Evolutionary conservation across 2,797 vertebrate species (phyloP).

Genomic region (Brachymystax lenok): DNA sequence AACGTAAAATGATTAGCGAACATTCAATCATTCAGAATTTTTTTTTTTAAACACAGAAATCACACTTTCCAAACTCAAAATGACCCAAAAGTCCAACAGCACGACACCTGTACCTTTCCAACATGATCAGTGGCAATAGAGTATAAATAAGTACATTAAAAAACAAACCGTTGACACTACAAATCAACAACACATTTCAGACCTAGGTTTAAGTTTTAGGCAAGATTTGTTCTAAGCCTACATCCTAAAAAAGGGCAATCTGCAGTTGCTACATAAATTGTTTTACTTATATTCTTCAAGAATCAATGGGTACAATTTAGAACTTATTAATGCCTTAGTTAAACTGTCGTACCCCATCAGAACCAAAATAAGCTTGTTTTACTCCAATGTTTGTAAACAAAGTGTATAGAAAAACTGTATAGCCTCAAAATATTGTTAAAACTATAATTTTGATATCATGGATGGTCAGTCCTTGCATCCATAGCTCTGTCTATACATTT

Average conservation of each 20-base stretch:
- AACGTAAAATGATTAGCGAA: slow-evolving; percentile 46
- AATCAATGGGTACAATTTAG: too few species aligned
- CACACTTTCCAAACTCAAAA: slow-evolving; percentile 25
- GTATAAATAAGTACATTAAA: slow-evolving; percentile 62
- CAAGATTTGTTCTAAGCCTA: slow-evolving; percentile 21
- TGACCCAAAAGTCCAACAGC: slow-evolving; percentile 26
- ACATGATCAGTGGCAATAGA: slow-evolving; percentile 22
- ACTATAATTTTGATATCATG: too few species aligned
- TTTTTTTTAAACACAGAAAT: slow-evolving; percentile 5
- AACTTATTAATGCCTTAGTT: too few species aligned
- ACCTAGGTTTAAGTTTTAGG: slow-evolving; percentile 19
- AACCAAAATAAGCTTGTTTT: too few species aligned
- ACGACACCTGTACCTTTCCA: slow-evolving; percentile 20
- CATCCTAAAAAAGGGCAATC: background rate
- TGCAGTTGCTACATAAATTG: too few species aligned
- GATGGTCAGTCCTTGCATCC: too few species aligned
- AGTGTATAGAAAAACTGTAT: too few species aligned
- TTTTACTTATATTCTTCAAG: background rate
- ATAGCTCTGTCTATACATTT: too few species aligned
- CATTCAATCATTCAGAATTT: slow-evolving; percentile 21
- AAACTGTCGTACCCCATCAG: too few species aligned
- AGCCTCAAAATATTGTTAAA: too few species aligned
- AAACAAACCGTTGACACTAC: background rate
- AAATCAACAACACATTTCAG: slow-evolving; percentile 19
- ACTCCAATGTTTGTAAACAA: too few species aligned